phyloP scores from a whole-genome alignment of 2,797 vertebrate genomes.

The Mormyrops boulengeri region DNA sequence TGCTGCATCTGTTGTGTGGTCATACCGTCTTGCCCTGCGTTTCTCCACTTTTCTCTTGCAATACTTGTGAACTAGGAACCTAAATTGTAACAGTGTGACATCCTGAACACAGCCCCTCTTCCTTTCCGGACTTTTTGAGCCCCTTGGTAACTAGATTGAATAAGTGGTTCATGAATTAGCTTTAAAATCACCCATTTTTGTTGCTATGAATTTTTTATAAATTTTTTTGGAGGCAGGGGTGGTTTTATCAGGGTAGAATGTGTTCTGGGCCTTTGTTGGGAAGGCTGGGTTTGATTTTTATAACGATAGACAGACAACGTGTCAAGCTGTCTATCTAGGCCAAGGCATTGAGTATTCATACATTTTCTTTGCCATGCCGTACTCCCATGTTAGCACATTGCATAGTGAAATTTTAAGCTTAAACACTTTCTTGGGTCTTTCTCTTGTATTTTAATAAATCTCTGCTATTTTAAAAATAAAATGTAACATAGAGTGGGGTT shows the following conservation, averaged over 20 bases:
- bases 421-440: neutral
- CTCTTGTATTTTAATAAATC: neutral
- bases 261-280: neutral
- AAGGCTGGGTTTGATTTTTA: neutral
- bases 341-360: neutral
- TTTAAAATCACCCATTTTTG: neutral
- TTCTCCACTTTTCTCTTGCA: neutral
- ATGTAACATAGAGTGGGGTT: neutral
- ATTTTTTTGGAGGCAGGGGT: neutral
- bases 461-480: neutral
- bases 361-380: neutral
- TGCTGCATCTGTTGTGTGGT: neutral
- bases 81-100: neutral
- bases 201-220: neutral
- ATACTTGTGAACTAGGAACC: neutral
- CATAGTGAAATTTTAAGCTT: neutral
- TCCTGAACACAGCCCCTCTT: neutral
- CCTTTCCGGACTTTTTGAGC: neutral
- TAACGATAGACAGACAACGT: neutral
- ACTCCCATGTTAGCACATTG: neutral
- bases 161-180: neutral
- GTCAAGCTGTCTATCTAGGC: neutral
- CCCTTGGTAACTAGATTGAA: neutral
- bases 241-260: neutral
- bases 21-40: neutral